These are phyloP conservation scores for Mallateleia sp. DNA, from an alignment of 2,888 invertebrate species.

Conservation along the genomic window DNA sequence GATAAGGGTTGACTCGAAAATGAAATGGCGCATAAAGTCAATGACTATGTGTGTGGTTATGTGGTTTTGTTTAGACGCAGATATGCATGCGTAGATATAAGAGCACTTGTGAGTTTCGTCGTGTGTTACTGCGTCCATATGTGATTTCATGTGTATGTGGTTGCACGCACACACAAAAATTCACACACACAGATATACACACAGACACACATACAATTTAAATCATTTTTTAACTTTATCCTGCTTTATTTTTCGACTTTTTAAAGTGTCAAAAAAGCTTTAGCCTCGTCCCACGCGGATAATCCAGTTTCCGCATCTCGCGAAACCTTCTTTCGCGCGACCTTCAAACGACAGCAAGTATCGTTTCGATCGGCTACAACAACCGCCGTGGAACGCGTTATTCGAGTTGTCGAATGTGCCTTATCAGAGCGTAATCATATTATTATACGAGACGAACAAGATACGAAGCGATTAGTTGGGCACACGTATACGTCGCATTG, in stretches of 20 bases:
- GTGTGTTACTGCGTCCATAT: no score
- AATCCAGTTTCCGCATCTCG: slow-evolving; percentile 19
- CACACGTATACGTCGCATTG: not conserved
- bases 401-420: slow-evolving; percentile 16
- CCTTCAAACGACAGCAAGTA: not conserved
- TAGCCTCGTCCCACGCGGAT: no score
- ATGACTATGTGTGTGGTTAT: not conserved
- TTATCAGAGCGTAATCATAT: not conserved
- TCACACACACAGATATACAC: no score
- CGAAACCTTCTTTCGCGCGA: not conserved
- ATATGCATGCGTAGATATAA: not conserved
- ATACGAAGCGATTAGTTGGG: slow-evolving; percentile 5
- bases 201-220: no score
- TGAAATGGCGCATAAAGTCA: slow-evolving; percentile 45
- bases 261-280: no score
- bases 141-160: no score
- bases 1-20: slow-evolving; percentile 49
- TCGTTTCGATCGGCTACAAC: slow-evolving; percentile 3
- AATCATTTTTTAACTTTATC: no score
- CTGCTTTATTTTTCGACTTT: no score
- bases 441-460: slow-evolving; percentile 20
- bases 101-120: not conserved
- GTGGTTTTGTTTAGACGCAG: no score
- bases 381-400: not conserved
- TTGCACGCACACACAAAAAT: no score